phyloP scores from a whole-genome alignment of 2,888 invertebrate genomes.

The Mythimna vitellina region DNA sequence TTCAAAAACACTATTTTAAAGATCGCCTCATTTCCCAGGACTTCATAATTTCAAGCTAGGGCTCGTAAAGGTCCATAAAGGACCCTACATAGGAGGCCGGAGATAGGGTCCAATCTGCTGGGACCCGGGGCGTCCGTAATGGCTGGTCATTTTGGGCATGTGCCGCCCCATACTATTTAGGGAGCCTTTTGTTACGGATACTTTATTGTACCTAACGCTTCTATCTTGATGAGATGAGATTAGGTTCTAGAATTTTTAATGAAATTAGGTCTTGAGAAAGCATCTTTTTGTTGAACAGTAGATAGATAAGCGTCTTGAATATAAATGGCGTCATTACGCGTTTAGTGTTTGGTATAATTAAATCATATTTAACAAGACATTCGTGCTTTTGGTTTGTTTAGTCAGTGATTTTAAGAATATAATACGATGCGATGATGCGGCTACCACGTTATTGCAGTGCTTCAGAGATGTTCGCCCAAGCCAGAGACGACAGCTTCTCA shows the following conservation, averaged over 20 bases:
- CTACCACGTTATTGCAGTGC: no score
- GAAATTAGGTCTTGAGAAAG: constrained; percentile 13
- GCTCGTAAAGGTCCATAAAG: constrained; percentile 36
- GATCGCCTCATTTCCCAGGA: constrained; percentile 38
- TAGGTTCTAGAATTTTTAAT: constrained; percentile 30
- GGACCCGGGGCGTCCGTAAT: constrained; percentile 52
- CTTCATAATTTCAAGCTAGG: constrained; percentile 25
- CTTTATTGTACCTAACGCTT: constrained; percentile 43
- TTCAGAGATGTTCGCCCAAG: no score
- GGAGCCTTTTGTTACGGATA: constrained; percentile 49
- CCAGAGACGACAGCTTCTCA: no score
- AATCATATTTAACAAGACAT: no score
- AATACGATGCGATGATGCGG: no score
- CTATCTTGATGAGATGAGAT: constrained; percentile 32
- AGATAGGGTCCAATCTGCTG: constrained; percentile 58
- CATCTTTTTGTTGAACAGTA: neutral
- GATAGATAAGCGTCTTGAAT: neutral
- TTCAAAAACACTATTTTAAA: constrained; percentile 40
- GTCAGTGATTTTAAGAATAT: no score
- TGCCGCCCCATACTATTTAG: constrained; percentile 47
- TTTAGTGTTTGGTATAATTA: neutral
- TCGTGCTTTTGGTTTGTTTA: no score
- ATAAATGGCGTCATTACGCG: constrained; percentile 3
- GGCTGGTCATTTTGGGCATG: constrained; percentile 51
- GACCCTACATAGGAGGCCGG: constrained; percentile 31